Evolutionary conservation across 2,888 invertebrate genomes (phyloP), one percentile per base, ranked within the genome.

Genomic region (Monoplex corrugatus): DNA sequence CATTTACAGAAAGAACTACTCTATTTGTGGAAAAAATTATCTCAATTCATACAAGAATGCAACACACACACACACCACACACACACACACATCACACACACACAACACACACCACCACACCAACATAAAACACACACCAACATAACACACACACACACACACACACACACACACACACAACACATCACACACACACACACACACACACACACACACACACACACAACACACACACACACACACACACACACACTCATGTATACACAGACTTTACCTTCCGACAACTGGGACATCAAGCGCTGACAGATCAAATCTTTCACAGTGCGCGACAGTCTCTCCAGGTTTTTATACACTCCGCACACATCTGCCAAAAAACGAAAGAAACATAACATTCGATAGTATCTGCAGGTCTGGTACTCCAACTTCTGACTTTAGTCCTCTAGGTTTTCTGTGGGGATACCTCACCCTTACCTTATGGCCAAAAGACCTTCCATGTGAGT

Each of bases 261-360:
- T 13, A 23, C 28, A 44, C 57, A 6, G n/a, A 75, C 44, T 80
- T n/a, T 40, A 90, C 90, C 89, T 88, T 84, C 89, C 40, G 84
- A 85, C 13, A 90, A 35, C 68, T 91, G 88, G 23, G 89, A 85
- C 19, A 84, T 50, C 32, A 91, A 44, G n/a, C 86, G 86, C 45
- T 90, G 88, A 40, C 90, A 89, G 28, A 91, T 32, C 1, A 82
- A 84, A 87, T 91, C 91, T 50, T 90, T 91, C 45, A 91, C 75
- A 5, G 38, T 82, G n/a, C 89, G 87, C 6, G 91, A 91, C 72
- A 91, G 44, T 43, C 88, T 86, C 45, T 91, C 91, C 35, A 90
- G 43, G 87, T 89, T 89, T 50, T 86, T 50, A 85, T 88, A 91
- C 43, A 89, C 72, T 16, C 44, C n/a, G 43, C 88, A 84, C 2